Evolutionary conservation across 2,113 vertebrate species (phyloP).

Genomic region (Ahaetulla prasina): DNA sequence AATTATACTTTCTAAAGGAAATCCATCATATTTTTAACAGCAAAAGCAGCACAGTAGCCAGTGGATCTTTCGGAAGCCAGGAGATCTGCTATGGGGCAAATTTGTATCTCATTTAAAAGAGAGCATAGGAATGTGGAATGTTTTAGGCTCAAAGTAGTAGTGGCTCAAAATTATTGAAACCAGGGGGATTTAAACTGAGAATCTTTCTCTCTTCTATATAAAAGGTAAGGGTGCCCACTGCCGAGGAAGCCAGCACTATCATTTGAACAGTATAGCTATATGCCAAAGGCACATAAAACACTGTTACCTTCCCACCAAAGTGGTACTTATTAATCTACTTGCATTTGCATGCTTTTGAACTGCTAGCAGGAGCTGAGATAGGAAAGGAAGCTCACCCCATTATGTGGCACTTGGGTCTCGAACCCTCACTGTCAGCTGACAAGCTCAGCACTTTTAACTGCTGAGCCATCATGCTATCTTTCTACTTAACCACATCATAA

Average conservation of each 20-base stretch:
- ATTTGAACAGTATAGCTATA: neutral
- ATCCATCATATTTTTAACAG: neutral
- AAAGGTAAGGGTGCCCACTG: neutral
- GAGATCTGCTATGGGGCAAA: neutral
- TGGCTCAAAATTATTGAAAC: neutral
- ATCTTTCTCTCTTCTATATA: neutral
- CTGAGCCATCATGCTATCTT: no score
- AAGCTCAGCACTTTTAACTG: no score
- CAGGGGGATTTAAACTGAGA: neutral
- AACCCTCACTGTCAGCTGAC: no score
- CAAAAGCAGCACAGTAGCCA: neutral
- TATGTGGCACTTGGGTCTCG: no score
- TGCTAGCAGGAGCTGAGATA: no score
- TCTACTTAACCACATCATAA: no score
- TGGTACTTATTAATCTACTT: no score
- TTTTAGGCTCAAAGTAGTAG: neutral
- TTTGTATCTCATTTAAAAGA: neutral
- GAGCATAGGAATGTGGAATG: neutral
- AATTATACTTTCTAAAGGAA: neutral
- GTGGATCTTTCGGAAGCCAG: neutral
- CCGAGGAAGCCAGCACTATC: neutral
- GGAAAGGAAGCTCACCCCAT: no score
- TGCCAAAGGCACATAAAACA: neutral
- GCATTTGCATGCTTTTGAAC: no score
- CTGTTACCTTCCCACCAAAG: no score